These are phyloP conservation scores for Stictocephala bisonia DNA, from an alignment of 2,888 invertebrate species.

Conservation along the genomic window DNA sequence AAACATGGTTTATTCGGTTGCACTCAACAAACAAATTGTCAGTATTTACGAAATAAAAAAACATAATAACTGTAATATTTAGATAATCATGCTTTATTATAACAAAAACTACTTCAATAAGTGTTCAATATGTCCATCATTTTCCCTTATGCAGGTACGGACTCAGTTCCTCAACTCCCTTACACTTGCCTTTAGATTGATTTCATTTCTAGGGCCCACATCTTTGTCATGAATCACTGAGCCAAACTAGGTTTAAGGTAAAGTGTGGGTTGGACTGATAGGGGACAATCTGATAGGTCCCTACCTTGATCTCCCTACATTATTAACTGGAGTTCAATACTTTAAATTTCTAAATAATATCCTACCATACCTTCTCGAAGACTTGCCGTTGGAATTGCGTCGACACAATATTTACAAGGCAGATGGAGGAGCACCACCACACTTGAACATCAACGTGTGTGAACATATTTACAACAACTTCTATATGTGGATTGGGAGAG, in stretches of 20 bases:
- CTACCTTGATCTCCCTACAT: neutral
- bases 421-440: slow-evolving; percentile 36
- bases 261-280: slow-evolving; percentile 26
- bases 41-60: too few species aligned
- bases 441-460: slow-evolving; percentile 11
- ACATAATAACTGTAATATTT: too few species aligned
- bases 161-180: too few species aligned
- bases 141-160: too few species aligned
- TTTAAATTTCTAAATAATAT: neutral
- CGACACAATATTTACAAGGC: slow-evolving; percentile 19
- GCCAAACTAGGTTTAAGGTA: slow-evolving; percentile 10
- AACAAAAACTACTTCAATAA: too few species aligned
- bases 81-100: too few species aligned
- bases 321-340: neutral
- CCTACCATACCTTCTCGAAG: slow-evolving; percentile 9
- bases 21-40: too few species aligned
- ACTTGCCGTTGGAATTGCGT: neutral
- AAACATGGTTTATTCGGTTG: too few species aligned
- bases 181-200: too few species aligned
- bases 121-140: too few species aligned
- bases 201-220: too few species aligned
- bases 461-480: slow-evolving; percentile 1
- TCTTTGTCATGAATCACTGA: too few species aligned
- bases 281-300: neutral
- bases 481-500: slow-evolving; percentile 28